phyloP scores from a whole-genome alignment of 2,113 vertebrate genomes.

The Steatornis caripensis region DNA sequence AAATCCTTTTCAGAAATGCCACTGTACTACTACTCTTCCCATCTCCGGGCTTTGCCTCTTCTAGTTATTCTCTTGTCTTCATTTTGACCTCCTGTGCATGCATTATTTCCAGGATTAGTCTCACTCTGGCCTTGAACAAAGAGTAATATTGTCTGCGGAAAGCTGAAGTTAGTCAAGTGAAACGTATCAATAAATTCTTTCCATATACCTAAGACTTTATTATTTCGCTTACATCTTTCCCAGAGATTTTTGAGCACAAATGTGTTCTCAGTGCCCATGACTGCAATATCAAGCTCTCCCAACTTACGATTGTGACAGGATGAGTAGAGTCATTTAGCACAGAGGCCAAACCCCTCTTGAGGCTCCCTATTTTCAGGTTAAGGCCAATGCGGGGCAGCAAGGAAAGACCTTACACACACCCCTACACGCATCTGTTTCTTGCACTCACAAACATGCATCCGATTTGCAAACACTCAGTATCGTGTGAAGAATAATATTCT shows the following conservation, averaged over 20 bases:
- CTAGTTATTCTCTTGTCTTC: background rate
- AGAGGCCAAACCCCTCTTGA: background rate
- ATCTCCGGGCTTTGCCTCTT: background rate
- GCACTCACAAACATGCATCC: background rate
- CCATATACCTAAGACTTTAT: background rate
- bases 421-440: background rate
- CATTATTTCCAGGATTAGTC: background rate
- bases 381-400: background rate
- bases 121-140: background rate
- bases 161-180: background rate
- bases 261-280: background rate
- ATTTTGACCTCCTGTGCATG: background rate
- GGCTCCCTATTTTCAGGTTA: background rate
- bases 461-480: background rate
- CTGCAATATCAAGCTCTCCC: background rate
- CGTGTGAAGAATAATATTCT: background rate
- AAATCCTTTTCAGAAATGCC: background rate
- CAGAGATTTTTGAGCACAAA: background rate
- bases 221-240: background rate
- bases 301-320: rapidly evolving
- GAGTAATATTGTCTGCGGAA: background rate
- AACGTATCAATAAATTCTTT: background rate
- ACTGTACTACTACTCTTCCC: background rate
- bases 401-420: background rate
- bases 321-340: background rate